Evolutionary conservation across 2,113 vertebrate genomes (phyloP), one percentile per base, ranked within the genome.

Genomic region (Zosterops japonicus): DNA sequence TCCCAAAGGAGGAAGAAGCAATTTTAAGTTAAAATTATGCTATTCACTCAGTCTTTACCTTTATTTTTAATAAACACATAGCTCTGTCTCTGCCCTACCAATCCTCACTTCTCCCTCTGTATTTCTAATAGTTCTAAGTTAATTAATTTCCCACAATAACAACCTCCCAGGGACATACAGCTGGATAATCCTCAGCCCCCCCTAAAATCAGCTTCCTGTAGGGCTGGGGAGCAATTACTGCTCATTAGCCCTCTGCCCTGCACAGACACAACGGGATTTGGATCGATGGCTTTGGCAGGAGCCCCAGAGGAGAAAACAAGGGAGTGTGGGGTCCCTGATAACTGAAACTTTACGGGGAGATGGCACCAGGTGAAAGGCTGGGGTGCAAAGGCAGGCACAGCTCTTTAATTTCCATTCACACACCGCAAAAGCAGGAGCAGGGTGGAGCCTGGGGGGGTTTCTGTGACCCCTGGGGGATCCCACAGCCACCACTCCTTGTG

Each of bases 61-160:
- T 78, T 65, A 12, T 39, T 39, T 55, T 96, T 61, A 55, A 90
- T 79, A 91, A 96, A 85, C 56, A 28, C 61, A 56, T 71, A 72
- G 77, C 94, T 97, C 83, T 79, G 60, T 72, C 52, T 93, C 77
- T 85, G 91, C 78, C 61, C 74, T 86, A 76, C 33, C 81, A 87
- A 95, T 95, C 89, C 92, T 85, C 96, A 52, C 53, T 39, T 90
- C 95, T 92, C 86, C 96, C 83, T 83, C 90, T 96, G 1, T 88
- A 74, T 96, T 92, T 87, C 87, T 96, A 95, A 97, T 89, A 83
- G 87, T 89, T 92, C 95, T 89, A 50, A 96, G 96, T 93, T 97
- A 98, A 98, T 98, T 98, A 97, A 97, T 98, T 97, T 93, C 77
- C 93, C 59, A 77, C 87, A 97, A 97, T 96, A 97, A 97, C 92